phyloP scores from a whole-genome alignment of 2,797 vertebrate species.

The Alcedo quadribrachys region DNA sequence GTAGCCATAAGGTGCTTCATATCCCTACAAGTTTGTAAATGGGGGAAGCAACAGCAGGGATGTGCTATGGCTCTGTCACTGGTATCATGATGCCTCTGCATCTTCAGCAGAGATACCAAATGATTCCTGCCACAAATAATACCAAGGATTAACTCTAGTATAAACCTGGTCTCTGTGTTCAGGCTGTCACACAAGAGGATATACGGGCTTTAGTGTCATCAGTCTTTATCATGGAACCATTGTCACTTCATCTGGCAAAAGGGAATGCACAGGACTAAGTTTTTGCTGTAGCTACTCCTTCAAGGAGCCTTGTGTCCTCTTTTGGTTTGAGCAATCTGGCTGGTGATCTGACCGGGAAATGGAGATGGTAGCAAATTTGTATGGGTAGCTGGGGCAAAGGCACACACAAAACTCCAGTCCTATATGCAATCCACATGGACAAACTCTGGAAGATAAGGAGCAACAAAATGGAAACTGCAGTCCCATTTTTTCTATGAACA shows the following conservation, averaged over 20 bases:
- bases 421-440: neutral
- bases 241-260: neutral
- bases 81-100: rapidly evolving
- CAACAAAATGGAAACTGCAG: neutral
- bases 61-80: neutral
- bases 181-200: neutral
- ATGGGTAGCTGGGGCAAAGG: rapidly evolving
- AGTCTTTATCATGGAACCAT: neutral
- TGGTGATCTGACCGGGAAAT: neutral
- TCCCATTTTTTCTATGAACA: neutral
- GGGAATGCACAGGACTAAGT: neutral
- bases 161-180: neutral
- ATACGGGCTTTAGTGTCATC: neutral
- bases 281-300: neutral
- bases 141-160: neutral
- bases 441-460: neutral
- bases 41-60: neutral
- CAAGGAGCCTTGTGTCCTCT: neutral
- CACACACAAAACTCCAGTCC: neutral
- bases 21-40: neutral
- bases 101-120: neutral
- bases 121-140: neutral
- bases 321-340: neutral
- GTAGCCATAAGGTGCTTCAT: neutral
- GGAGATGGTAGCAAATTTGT: neutral